phyloP scores from a whole-genome alignment of 1,140 invertebrate genomes.

The Drosophila willistoni region DNA sequence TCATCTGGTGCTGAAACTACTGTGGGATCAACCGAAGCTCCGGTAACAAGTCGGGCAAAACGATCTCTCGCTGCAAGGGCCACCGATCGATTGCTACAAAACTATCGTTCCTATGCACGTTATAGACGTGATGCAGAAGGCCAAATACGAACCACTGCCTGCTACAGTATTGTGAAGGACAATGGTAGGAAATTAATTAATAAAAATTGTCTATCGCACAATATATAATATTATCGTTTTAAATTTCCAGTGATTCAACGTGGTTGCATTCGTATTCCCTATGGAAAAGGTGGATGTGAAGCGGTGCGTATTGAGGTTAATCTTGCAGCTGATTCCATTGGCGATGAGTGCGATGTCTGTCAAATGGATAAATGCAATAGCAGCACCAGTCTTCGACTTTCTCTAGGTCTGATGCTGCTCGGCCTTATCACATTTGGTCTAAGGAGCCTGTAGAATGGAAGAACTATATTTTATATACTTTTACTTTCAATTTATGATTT shows the following conservation, averaged over 20 bases:
- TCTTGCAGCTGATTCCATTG: neutral
- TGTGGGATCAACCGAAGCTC: too few species aligned
- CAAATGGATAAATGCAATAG: slow-evolving; percentile 61
- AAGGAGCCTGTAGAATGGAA: slow-evolving; percentile 36
- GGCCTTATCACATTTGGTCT: slow-evolving; percentile 46
- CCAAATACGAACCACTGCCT: slow-evolving; percentile 38
- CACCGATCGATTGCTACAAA: slow-evolving; percentile 46
- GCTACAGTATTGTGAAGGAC: slow-evolving; percentile 58
- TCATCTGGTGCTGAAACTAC: neutral
- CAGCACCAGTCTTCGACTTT: slow-evolving; percentile 49
- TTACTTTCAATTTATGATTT: slow-evolving; percentile 34
- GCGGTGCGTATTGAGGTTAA: slow-evolving; percentile 40
- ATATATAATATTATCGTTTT: neutral
- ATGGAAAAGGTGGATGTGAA: slow-evolving; percentile 42
- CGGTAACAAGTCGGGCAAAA: neutral
- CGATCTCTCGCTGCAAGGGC: slow-evolving; percentile 51
- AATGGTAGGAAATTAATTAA: slow-evolving; percentile 41
- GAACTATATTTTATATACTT: slow-evolving; percentile 31
- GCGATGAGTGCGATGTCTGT: slow-evolving; percentile 57
- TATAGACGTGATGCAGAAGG: slow-evolving; percentile 17
- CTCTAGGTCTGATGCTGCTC: slow-evolving; percentile 47
- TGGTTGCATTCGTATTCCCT: slow-evolving; percentile 58
- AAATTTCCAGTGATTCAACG: slow-evolving; percentile 37
- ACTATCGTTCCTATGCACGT: slow-evolving; percentile 44
- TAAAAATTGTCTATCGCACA: neutral